phyloP scores from a whole-genome alignment of 2,888 invertebrate species.

The Leucoptera coffeella region DNA sequence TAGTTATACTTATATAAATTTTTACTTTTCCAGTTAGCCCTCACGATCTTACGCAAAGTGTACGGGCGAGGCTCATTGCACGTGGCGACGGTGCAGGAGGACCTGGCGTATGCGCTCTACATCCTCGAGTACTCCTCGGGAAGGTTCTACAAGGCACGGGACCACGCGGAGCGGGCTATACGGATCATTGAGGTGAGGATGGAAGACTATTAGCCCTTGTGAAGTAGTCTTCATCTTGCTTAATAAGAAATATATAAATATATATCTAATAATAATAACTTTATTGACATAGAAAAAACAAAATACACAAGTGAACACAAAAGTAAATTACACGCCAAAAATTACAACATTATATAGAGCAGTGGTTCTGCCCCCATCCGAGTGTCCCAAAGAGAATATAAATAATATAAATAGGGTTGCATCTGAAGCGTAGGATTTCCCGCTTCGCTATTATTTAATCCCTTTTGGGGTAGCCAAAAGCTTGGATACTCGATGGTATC shows the following conservation, averaged over 20 bases:
- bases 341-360: too few relatives aligned
- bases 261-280: too few relatives aligned
- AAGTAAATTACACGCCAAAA: too few relatives aligned
- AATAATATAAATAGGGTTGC: too few relatives aligned
- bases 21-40: conserved; percentile 48
- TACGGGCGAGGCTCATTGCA: conserved; percentile 82
- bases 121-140: conserved; percentile 89
- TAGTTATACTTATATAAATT: neutral
- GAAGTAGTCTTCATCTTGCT: too few relatives aligned
- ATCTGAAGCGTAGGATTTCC: too few relatives aligned
- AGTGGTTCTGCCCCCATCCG: too few relatives aligned
- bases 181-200: conserved; percentile 60
- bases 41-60: conserved; percentile 66
- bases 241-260: too few relatives aligned
- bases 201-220: neutral
- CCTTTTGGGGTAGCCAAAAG: too few relatives aligned
- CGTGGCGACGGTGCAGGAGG: conserved; percentile 86
- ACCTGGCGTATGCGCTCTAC: conserved; percentile 88
- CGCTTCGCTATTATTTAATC: too few relatives aligned
- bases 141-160: conserved; percentile 73
- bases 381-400: too few relatives aligned
- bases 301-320: neutral
- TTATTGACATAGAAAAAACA: neutral
- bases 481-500: too few relatives aligned
- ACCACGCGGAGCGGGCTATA: conserved; percentile 79